phyloP scores from a whole-genome alignment of 1,140 invertebrate genomes.

The Zaprionus lachaisei region DNA sequence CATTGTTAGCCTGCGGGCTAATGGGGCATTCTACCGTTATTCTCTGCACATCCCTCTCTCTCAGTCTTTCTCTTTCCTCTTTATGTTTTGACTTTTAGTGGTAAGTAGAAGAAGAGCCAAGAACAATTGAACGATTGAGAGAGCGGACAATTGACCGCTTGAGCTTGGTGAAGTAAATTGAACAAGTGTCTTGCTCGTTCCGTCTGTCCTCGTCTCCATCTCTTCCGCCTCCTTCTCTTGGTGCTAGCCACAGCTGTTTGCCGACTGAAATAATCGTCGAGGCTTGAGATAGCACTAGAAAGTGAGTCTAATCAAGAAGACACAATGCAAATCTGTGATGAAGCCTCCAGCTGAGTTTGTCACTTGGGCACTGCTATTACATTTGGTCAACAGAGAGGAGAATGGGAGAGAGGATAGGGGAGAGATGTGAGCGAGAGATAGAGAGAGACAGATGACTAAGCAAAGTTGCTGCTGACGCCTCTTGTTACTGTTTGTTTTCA shows the following conservation, averaged over 20 bases:
- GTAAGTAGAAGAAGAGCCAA: not conserved
- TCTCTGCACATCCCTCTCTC: not conserved
- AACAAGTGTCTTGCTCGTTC: conserved; percentile 10
- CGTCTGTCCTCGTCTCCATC: too few species aligned
- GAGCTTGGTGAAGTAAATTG: conserved; percentile 2
- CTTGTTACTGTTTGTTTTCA: conserved; percentile 43
- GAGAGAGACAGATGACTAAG: not conserved
- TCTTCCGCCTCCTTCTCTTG: not conserved
- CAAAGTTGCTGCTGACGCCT: conserved; percentile 25
- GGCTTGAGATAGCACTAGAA: conserved; percentile 10
- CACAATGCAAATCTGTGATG: conserved; percentile 33
- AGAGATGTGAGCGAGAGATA: not conserved
- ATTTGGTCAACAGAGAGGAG: not conserved
- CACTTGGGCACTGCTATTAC: too few species aligned
- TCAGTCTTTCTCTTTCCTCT: not conserved
- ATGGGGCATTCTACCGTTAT: conserved; percentile 16
- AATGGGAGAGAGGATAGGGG: not conserved
- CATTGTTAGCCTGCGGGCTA: conserved; percentile 6
- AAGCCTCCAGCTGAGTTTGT: not conserved
- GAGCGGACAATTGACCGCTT: not conserved
- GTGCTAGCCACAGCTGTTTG: conserved; percentile 22
- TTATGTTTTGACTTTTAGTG: conserved; percentile 1
- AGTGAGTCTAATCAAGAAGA: conserved; percentile 48
- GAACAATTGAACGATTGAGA: conserved; percentile 21
- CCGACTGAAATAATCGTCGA: conserved; percentile 20